These are phyloP conservation scores for Aporophyla lueneburgensis DNA, from an alignment of 2,888 invertebrate genomes.

Conservation along the genomic window DNA sequence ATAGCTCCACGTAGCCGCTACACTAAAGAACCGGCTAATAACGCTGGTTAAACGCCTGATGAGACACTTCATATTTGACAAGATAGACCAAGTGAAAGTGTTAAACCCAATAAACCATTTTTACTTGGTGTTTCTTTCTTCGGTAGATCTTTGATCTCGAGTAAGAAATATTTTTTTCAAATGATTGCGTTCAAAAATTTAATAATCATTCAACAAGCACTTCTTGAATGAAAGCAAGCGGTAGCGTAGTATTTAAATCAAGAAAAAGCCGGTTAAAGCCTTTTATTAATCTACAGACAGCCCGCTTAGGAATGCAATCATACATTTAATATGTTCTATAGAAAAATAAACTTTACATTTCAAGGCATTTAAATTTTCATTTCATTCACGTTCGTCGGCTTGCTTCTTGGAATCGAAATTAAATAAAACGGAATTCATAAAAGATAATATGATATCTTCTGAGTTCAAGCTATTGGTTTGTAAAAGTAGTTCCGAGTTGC, in stretches of 20 bases:
- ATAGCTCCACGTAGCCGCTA: not conserved
- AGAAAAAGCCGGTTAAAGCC: not conserved
- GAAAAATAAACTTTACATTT: slow-evolving; percentile 24
- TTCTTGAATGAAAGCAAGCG: not conserved
- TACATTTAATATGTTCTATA: slow-evolving; percentile 13
- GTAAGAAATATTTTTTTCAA: not conserved
- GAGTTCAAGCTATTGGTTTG: not conserved
- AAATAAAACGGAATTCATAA: slow-evolving; percentile 4
- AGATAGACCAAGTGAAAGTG: not conserved
- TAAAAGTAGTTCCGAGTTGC: not conserved
- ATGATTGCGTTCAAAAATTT: not conserved
- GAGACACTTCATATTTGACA: not conserved
- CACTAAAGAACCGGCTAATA: too few species aligned
- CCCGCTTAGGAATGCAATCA: slow-evolving; percentile 13
- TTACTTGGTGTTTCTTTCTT: not conserved
- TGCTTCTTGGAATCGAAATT: slow-evolving; percentile 12
- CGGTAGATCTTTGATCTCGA: not conserved
- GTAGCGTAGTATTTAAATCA: not conserved
- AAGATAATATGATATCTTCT: not conserved
- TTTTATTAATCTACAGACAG: slow-evolving; percentile 14
- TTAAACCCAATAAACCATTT: not conserved
- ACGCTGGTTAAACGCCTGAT: not conserved
- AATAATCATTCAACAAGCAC: not conserved
- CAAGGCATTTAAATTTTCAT: slow-evolving; percentile 20
- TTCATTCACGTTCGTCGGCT: slow-evolving; percentile 6